phyloP scores from a whole-genome alignment of 2,888 invertebrate species.

The Sminthurides aquaticus region DNA sequence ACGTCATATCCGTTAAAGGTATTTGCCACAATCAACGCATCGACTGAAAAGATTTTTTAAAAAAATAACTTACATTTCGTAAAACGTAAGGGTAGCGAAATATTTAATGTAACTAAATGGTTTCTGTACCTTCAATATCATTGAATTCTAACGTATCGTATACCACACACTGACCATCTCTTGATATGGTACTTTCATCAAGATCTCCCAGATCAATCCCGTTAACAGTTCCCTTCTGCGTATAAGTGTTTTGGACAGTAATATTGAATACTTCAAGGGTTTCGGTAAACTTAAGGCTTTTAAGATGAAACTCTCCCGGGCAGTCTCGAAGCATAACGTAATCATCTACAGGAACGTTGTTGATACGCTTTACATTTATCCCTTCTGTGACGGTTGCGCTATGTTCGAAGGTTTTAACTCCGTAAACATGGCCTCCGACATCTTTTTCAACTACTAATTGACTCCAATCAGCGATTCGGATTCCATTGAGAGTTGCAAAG shows the following conservation, averaged over 20 bases:
- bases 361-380: conserved; percentile 6
- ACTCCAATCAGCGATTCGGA: conserved; percentile 7
- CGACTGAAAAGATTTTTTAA: too few species aligned
- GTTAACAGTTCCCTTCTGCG: conserved; percentile 21
- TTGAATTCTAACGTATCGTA: too few species aligned
- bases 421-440: conserved; percentile 21
- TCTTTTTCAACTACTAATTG: conserved; percentile 20
- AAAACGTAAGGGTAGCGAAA: too few species aligned
- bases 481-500: conserved; percentile 16
- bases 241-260: conserved; percentile 7
- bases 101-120: too few species aligned
- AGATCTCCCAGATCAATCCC: conserved; percentile 19
- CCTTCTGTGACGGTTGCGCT: conserved; percentile 16
- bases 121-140: neutral
- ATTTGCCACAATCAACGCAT: too few species aligned
- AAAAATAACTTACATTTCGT: too few species aligned
- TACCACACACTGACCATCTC: too few species aligned
- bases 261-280: conserved; percentile 2
- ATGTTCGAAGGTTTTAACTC: conserved; percentile 24
- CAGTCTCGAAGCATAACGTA: conserved; percentile 19
- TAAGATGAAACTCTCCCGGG: neutral
- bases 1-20: too few species aligned
- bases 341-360: conserved; percentile 10
- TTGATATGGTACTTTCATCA: conserved; percentile 14
- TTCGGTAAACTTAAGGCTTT: conserved; percentile 11